Conservation (phyloP, 1,140 invertebrate species). For the Caenorhabditis inopinata region DNA sequence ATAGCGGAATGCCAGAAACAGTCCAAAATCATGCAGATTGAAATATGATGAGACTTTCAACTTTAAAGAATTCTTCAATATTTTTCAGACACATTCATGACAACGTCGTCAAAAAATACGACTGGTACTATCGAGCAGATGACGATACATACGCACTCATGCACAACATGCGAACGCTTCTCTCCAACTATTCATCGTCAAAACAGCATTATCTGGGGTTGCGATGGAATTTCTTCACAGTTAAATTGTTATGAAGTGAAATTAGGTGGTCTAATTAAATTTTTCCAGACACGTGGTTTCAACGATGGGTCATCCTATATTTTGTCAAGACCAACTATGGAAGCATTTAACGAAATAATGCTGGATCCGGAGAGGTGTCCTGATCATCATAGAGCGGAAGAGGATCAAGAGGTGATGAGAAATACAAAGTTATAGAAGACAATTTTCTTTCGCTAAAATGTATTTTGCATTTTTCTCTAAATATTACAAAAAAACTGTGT, state of each 20-base stretch:
- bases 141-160: conserved; percentile 68
- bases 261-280: not conserved
- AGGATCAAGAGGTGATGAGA: conserved; percentile 48
- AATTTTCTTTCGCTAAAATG: not conserved
- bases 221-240: conserved; percentile 47
- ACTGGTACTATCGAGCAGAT: conserved; percentile 67
- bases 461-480: not conserved
- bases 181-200: conserved; percentile 51
- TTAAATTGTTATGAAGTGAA: not conserved
- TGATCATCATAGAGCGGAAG: conserved; percentile 46
- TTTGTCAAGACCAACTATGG: conserved; percentile 29
- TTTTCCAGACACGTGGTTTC: conserved; percentile 40
- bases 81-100: conserved; percentile 37
- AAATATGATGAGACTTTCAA: no score
- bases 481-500: no score
- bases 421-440: no score
- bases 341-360: conserved; percentile 39
- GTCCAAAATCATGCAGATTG: no score
- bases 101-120: conserved; percentile 47
- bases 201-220: conserved; percentile 49
- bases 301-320: conserved; percentile 46
- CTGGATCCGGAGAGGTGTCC: conserved; percentile 35
- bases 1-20: no score
- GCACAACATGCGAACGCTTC: conserved; percentile 66
- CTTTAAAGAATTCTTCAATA: not conserved